Evolutionary conservation across 2,888 invertebrate species (phyloP).

Genomic region (Chaetoderma sp.): DNA sequence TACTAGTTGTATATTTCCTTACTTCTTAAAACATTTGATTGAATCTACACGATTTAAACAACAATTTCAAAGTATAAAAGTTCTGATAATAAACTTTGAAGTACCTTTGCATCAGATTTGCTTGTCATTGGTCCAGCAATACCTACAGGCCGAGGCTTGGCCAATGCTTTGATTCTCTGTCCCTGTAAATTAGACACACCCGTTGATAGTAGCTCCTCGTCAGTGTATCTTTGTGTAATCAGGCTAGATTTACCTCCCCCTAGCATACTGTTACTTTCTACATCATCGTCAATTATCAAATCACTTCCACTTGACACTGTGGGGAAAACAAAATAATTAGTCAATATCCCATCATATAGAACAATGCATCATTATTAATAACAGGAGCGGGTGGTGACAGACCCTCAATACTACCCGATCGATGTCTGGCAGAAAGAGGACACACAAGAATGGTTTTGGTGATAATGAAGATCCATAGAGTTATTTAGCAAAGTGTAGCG

Average conservation of each 20-base stretch:
- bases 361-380: background rate
- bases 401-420: too few relatives aligned
- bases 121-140: conserved; percentile 47
- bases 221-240: conserved; percentile 13
- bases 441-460: background rate
- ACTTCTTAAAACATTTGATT: too few relatives aligned
- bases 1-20: too few relatives aligned
- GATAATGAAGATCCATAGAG: background rate
- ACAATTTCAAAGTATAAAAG: conserved; percentile 20
- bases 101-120: conserved; percentile 46
- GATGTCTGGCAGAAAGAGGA: background rate
- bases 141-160: conserved; percentile 46
- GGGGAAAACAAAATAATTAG: background rate
- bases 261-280: conserved; percentile 57
- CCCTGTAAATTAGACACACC: conserved; percentile 22
- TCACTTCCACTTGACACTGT: conserved; percentile 35
- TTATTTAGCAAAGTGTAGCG: background rate
- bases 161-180: conserved; percentile 39
- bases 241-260: conserved; percentile 56
- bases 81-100: conserved; percentile 17
- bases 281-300: conserved; percentile 58
- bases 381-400: too few relatives aligned
- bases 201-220: background rate
- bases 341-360: background rate
- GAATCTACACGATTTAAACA: too few relatives aligned